Conservation (phyloP, 2,113 vertebrate genomes). For the Petromus typicus region DNA sequence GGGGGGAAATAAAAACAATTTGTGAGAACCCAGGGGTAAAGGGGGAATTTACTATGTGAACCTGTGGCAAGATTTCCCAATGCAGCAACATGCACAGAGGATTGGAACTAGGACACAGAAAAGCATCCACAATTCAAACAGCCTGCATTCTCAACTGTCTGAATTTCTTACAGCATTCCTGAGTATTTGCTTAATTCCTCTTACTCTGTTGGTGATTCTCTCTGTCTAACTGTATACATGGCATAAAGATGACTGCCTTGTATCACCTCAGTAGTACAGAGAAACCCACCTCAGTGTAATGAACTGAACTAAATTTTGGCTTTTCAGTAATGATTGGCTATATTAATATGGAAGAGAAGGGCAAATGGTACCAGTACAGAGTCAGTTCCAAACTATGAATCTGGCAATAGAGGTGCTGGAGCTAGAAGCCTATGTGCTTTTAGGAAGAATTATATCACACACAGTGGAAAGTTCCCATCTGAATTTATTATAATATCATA, state of each 20-base stretch:
- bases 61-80: neutral
- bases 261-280: neutral
- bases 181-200: neutral
- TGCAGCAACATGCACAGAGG: neutral
- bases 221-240: neutral
- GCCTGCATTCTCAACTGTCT: neutral
- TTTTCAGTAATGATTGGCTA: neutral
- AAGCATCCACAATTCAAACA: neutral
- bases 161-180: neutral
- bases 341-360: neutral
- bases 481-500: neutral
- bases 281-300: neutral
- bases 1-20: neutral
- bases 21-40: neutral
- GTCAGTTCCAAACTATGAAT: neutral
- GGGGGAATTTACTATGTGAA: neutral
- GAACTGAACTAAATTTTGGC: neutral
- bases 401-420: neutral
- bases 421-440: neutral
- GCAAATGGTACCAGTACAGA: neutral
- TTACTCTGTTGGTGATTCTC: neutral
- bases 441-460: neutral
- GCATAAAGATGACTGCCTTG: neutral
- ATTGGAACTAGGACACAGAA: neutral
- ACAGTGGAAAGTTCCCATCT: neutral